These are phyloP conservation scores for Pegoplata infirma DNA, from an alignment of 2,888 invertebrate genomes.

Conservation along the genomic window DNA sequence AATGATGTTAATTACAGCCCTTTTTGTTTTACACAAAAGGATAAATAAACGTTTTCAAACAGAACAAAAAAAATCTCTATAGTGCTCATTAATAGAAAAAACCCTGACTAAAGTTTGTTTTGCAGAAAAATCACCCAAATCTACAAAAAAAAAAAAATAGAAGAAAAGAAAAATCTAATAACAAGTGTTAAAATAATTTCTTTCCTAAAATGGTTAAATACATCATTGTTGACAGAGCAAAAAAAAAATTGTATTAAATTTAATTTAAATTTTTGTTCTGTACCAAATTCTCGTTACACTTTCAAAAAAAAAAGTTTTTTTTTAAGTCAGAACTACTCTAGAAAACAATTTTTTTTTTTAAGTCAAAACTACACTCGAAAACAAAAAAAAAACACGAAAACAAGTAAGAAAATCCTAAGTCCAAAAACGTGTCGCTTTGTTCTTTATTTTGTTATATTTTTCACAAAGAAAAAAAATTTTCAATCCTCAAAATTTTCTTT, in stretches of 20 bases:
- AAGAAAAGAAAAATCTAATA: background rate
- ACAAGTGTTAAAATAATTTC: constrained; percentile 24
- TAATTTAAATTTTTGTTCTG: background rate
- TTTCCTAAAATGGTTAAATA: background rate
- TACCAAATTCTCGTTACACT: background rate
- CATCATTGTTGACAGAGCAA: background rate
- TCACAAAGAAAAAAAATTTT: too few species aligned
- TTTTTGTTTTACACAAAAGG: constrained; percentile 22
- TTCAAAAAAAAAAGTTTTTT: too few species aligned
- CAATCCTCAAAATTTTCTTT: too few species aligned
- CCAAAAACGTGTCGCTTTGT: too few species aligned
- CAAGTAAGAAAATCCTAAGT: too few species aligned
- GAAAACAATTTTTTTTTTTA: too few species aligned
- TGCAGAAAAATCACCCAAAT: background rate
- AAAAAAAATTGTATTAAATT: background rate
- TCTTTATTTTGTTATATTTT: too few species aligned
- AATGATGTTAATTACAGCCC: constrained; percentile 54
- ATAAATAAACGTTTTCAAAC: constrained; percentile 26
- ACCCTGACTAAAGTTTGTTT: constrained; percentile 1
- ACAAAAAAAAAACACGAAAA: too few species aligned
- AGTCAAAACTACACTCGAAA: too few species aligned
- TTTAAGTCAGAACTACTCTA: too few species aligned
- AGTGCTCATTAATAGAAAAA: constrained; percentile 43
- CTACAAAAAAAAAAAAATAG: too few species aligned
- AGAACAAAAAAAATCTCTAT: constrained; percentile 1